These are phyloP conservation scores for Rallus limicola DNA, from an alignment of 2,113 vertebrate genomes.

Conservation along the genomic window DNA sequence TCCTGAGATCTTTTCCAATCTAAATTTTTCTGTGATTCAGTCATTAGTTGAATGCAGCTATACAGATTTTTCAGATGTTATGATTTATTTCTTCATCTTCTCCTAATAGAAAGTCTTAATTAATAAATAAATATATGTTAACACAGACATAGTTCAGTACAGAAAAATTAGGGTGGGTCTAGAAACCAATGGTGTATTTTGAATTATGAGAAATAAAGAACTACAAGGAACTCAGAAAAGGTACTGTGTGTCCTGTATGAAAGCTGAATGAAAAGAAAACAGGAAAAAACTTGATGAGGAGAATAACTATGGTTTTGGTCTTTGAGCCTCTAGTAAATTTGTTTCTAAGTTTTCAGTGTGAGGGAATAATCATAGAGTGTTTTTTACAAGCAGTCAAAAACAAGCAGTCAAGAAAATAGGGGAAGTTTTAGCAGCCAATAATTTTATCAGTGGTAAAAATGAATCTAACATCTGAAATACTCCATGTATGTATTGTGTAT, in stretches of 20 bases:
- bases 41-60: background rate
- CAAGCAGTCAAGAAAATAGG: background rate
- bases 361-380: background rate
- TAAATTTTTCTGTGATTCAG: background rate
- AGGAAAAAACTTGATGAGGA: background rate
- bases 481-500: background rate
- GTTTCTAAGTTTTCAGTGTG: background rate
- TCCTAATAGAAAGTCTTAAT: background rate
- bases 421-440: background rate
- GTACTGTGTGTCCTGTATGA: background rate
- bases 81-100: background rate
- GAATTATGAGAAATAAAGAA: background rate
- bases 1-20: background rate
- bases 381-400: background rate
- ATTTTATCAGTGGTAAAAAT: background rate
- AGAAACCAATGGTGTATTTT: background rate
- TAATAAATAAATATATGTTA: background rate
- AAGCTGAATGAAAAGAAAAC: background rate
- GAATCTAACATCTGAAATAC: background rate
- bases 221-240: background rate
- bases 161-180: background rate
- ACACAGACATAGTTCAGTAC: background rate
- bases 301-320: background rate
- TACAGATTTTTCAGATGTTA: background rate
- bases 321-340: background rate